Evolutionary conservation across 2,797 vertebrate species (phyloP).

Genomic region (Psittacula derbiana): DNA sequence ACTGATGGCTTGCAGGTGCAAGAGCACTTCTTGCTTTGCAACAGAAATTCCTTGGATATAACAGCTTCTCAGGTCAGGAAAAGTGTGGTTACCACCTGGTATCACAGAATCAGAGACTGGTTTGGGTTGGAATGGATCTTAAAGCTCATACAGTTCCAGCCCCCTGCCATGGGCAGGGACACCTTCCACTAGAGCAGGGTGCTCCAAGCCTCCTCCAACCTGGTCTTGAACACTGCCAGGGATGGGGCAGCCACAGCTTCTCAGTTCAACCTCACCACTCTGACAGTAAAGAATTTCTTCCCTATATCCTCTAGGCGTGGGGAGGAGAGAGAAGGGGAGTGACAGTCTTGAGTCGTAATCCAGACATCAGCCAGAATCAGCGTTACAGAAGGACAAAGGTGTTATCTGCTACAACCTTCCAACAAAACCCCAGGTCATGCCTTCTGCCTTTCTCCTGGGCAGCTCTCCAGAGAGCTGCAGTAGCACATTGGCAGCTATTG

Average conservation of each 20-base stretch:
- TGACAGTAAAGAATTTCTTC: background rate
- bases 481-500: background rate
- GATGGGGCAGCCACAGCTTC: background rate
- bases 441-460: background rate
- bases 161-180: background rate
- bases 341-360: background rate
- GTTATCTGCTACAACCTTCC: background rate
- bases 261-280: background rate
- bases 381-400: background rate
- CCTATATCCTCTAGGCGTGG: background rate
- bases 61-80: background rate
- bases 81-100: background rate
- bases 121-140: background rate
- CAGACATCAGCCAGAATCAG: background rate
- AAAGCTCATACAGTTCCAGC: background rate
- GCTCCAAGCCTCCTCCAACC: background rate
- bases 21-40: background rate
- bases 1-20: background rate
- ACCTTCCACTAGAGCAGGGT: background rate
- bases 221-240: background rate
- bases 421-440: background rate
- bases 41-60: background rate
- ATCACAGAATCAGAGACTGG: background rate
- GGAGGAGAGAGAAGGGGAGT: background rate
- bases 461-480: background rate